phyloP scores from a whole-genome alignment of 1,140 invertebrate genomes.

The Eumeta japonica region DNA sequence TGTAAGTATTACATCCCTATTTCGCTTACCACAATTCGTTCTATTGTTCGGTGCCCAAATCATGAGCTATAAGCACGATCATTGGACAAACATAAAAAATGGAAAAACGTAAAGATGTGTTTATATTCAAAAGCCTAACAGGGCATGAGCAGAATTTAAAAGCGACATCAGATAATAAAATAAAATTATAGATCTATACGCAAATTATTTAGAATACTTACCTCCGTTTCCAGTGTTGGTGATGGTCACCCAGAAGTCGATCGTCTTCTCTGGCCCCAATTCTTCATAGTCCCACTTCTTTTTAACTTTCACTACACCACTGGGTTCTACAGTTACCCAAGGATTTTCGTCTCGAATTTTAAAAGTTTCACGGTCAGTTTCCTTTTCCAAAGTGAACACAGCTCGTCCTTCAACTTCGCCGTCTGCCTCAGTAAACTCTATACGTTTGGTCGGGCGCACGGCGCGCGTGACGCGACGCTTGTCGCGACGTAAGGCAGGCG shows the following conservation, averaged over 20 bases:
- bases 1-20: too few relatives aligned
- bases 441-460: conserved; percentile 86
- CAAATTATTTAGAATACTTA: too few relatives aligned
- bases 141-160: too few relatives aligned
- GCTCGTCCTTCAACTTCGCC: conserved; percentile 83
- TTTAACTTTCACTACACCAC: conserved; percentile 88
- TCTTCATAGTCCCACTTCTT: conserved; percentile 97
- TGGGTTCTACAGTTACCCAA: conserved; percentile 89
- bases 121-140: too few relatives aligned
- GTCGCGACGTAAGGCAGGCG: conserved; percentile 65
- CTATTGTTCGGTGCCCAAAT: too few relatives aligned
- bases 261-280: conserved; percentile 91
- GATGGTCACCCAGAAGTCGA: conserved; percentile 95
- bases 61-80: too few relatives aligned
- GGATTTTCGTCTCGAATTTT: conserved; percentile 91
- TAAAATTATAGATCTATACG: too few relatives aligned
- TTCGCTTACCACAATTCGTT: too few relatives aligned
- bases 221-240: conserved; percentile 83
- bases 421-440: conserved; percentile 88
- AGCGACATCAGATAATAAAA: too few relatives aligned
- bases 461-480: conserved; percentile 83
- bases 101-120: too few relatives aligned
- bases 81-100: too few relatives aligned
- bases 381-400: conserved; percentile 88
- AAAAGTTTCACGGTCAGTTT: conserved; percentile 88